phyloP scores from a whole-genome alignment of 2,797 vertebrate genomes.

The Sternotherus odoratus region DNA sequence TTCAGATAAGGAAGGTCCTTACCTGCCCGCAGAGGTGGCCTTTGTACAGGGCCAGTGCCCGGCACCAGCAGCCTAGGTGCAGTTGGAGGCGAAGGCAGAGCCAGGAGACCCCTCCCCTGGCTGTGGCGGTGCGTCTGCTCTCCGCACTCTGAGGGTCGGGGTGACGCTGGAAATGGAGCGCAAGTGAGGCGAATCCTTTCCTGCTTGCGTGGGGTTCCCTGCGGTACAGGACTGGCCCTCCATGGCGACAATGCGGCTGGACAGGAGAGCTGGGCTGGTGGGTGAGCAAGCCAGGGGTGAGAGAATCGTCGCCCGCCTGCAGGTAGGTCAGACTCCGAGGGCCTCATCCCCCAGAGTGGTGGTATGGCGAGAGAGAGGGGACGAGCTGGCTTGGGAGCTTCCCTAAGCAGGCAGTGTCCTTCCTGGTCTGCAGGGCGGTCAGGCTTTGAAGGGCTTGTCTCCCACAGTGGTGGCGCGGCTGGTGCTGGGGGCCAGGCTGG shows the following conservation, averaged over 20 bases:
- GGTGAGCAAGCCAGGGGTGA: not conserved
- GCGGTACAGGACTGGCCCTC: not conserved
- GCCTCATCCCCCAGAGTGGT: fast-evolving
- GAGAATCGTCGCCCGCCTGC: not conserved
- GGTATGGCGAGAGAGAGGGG: not conserved
- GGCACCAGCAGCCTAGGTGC: not conserved
- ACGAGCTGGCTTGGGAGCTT: conserved; percentile 7
- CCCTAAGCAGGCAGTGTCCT: conserved; percentile 5
- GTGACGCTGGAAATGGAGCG: conserved; percentile 17
- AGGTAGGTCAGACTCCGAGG: not conserved
- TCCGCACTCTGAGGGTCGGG: not conserved
- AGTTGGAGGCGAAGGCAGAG: conserved; percentile 28
- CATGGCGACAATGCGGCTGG: not conserved
- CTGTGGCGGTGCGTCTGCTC: not conserved
- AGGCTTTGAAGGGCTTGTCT: not conserved
- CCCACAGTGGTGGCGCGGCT: not conserved
- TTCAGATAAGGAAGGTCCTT: not conserved
- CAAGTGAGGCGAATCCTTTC: conserved; percentile 23
- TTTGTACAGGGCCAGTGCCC: not conserved
- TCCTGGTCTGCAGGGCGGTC: not conserved
- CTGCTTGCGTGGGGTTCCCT: not conserved
- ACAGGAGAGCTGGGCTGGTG: not conserved
- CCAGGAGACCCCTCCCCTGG: not conserved
- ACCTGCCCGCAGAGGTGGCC: not conserved
- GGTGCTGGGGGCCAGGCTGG: not conserved